phyloP scores from a whole-genome alignment of 2,113 vertebrate genomes.

The Vidua chalybeata region DNA sequence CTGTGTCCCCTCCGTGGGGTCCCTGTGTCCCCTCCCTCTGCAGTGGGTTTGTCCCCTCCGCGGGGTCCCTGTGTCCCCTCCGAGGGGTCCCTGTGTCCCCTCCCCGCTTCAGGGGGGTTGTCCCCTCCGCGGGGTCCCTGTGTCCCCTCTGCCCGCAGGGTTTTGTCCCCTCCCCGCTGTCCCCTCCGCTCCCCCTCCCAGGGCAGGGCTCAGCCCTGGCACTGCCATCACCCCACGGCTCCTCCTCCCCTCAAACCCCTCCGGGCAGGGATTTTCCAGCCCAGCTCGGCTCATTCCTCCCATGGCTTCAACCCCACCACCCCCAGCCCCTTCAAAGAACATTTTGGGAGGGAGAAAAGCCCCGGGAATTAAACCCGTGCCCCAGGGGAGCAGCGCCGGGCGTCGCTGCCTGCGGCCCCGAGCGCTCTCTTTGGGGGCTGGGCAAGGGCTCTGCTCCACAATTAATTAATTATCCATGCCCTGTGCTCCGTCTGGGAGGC shows the following conservation, averaged over 20 bases:
- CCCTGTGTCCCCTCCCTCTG: neutral
- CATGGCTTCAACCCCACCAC: rapidly evolving
- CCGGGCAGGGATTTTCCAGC: neutral
- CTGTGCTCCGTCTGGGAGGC: slow-evolving; percentile 29
- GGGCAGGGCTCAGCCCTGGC: neutral
- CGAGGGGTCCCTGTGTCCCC: no score
- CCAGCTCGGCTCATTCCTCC: neutral
- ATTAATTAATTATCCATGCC: slow-evolving; percentile 57
- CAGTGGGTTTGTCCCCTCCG: no score
- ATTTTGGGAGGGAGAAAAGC: neutral
- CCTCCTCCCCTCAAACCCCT: neutral
- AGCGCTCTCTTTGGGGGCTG: neutral
- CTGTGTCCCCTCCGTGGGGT: neutral
- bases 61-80: no score
- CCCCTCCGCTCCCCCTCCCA: neutral
- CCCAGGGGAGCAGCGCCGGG: neutral
- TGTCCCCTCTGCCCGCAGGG: no score
- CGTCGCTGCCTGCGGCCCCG: neutral
- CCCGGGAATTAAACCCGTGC: rapidly evolving
- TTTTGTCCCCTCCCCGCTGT: neutral
- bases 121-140: no score
- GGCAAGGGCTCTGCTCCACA: neutral
- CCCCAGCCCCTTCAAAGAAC: neutral
- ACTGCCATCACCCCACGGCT: neutral
- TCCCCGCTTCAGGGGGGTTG: no score